phyloP scores from a whole-genome alignment of 2,113 vertebrate genomes.

The Pomatostomus ruficeps region DNA sequence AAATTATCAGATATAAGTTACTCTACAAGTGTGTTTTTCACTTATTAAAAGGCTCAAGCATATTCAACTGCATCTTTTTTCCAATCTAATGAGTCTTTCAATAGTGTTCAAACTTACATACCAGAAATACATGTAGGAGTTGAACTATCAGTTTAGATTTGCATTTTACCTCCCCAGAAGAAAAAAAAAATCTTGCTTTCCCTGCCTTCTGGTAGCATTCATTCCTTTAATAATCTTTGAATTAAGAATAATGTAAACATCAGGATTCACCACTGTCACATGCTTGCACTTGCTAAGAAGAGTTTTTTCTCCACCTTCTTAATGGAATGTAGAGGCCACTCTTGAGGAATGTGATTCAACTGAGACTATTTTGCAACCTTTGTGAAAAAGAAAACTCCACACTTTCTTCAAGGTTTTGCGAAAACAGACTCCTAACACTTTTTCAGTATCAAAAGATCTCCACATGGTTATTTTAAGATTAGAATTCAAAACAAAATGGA shows the following conservation, averaged over 20 bases:
- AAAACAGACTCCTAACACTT: background rate
- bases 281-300: background rate
- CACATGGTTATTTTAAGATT: background rate
- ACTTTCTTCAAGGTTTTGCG: background rate
- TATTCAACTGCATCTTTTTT: background rate
- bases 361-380: background rate
- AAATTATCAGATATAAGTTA: background rate
- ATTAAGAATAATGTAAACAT: background rate
- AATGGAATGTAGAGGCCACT: background rate
- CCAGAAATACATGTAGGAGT: background rate
- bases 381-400: background rate
- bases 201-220: background rate
- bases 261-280: background rate
- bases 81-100: background rate
- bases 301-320: background rate
- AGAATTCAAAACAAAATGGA: background rate
- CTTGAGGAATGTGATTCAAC: background rate
- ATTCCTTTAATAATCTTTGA: background rate
- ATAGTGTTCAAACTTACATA: background rate
- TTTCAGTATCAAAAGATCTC: background rate
- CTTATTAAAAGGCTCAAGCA: background rate
- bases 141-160: background rate
- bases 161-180: background rate
- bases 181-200: background rate
- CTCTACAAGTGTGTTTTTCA: background rate